Conservation (phyloP, 1,140 invertebrate species). For the Micrasema minimum region DNA sequence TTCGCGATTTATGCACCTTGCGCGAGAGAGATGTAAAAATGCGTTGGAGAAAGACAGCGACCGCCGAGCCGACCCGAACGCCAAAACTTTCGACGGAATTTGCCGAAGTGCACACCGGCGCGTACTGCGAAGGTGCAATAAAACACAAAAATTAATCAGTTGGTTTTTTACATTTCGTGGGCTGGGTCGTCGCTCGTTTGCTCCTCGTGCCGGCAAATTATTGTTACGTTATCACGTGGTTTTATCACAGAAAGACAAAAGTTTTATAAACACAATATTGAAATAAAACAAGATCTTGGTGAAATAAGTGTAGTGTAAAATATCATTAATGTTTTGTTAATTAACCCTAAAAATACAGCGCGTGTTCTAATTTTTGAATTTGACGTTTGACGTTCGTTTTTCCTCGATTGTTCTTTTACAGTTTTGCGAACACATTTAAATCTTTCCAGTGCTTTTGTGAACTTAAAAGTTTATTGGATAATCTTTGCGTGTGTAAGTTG, state of each 20-base stretch:
- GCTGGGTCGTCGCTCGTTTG: background rate
- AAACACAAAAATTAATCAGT: background rate
- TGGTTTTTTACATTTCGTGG: background rate
- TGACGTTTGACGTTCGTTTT: slow-evolving; percentile 12
- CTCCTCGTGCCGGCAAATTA: slow-evolving; percentile 2
- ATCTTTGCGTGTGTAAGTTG: background rate
- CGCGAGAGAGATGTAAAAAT: slow-evolving; percentile 4
- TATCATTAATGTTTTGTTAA: too few species aligned
- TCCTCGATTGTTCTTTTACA: background rate
- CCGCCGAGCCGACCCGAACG: background rate
- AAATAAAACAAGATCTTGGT: too few species aligned
- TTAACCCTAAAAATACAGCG: too few species aligned
- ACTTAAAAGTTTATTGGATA: background rate
- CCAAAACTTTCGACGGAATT: background rate
- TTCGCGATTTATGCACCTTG: slow-evolving; percentile 9
- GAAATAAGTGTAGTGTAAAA: too few species aligned
- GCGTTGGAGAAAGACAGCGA: background rate
- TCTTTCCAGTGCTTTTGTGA: background rate
- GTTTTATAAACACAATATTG: background rate
- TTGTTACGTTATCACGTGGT: slow-evolving; percentile 8
- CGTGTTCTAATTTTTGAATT: slow-evolving; percentile 17
- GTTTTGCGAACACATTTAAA: background rate
- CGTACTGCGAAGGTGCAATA: slow-evolving; percentile 5
- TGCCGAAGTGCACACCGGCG: slow-evolving; percentile 10
- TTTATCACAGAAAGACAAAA: background rate